These are phyloP conservation scores for Podilymbus podiceps DNA, from an alignment of 2,113 vertebrate species.

Conservation along the genomic window DNA sequence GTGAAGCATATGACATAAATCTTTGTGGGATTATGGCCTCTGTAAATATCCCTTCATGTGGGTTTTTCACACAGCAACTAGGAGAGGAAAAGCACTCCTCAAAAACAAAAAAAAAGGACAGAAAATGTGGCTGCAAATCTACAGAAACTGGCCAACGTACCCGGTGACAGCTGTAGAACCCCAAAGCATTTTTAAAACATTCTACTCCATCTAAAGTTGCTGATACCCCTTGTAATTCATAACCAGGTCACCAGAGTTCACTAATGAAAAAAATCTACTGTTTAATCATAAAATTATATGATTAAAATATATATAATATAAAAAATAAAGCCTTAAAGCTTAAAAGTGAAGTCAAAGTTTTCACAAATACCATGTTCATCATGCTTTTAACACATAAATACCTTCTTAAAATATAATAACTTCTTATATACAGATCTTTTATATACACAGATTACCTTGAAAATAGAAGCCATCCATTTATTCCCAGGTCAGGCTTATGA, in stretches of 20 bases:
- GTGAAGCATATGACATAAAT: neutral
- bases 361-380: neutral
- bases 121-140: neutral
- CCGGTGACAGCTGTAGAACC: neutral
- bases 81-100: neutral
- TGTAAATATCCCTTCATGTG: neutral
- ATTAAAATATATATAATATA: no score
- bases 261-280: neutral
- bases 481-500: conserved; percentile 28
- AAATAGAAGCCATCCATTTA: conserved; percentile 17
- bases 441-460: neutral
- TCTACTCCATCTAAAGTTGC: neutral
- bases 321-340: neutral
- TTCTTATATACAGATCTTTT: neutral
- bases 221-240: neutral
- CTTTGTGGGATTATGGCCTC: neutral
- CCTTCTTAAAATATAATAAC: neutral
- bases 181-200: neutral
- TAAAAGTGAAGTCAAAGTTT: neutral
- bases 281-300: neutral
- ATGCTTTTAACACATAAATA: neutral
- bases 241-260: neutral
- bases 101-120: neutral
- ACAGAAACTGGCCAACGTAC: neutral
- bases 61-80: neutral